Evolutionary conservation across 1,140 invertebrate species (phyloP), one percentile per base, ranked within the genome.

Genomic region (Nymphalis io): DNA sequence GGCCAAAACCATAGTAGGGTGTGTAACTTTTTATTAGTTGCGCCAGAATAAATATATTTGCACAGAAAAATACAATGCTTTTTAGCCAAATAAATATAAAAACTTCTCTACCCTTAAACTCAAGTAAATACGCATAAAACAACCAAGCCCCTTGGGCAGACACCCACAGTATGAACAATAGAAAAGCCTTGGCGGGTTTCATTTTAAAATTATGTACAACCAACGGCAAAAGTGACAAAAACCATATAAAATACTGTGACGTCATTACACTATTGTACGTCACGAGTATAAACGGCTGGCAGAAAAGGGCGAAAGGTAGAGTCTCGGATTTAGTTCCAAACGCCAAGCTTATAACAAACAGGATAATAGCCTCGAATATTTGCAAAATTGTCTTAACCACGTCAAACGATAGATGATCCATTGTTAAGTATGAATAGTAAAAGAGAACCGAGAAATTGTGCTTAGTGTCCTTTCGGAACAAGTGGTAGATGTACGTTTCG

Each of bases 401-500:
- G 94, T 79, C 67, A 81, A 92, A 60, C 75, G 84, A 62, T 71
- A 87, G 15, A 79, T 85, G 75, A 21, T 93, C 93, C 55, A 93
- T 93, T n/a, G 94, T 94, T 33, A 99, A 91, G 90, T 99, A 99
- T 48, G 98, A 94, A 81, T 98, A 93, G 82, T 99, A 98, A 88
- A 99, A 99, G 78, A 98, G 97, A 0, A 98, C 92, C 0, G 98
- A 99, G 89, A 99, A 99, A 91, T 99, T 99, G 85, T 99, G 99
- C n/a, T 95, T 94, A 0, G 95, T 95, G 88, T 99, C 99, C 81
- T 95, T 95, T 72, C 99, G 93, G 18, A 94, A 93, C 5, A 99
- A 84, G 91, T 99, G 99, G 92, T 99, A 99, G 13, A 99, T 92
- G 73, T 98, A 96, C 3, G 97, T 97, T 90, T 99, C 98, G 67